A percentile compares a stretch with the other conserved stretches of the same genome.
Conservation (phyloP, 1,140 invertebrate species). For the Drosophila ogumai region DNA sequence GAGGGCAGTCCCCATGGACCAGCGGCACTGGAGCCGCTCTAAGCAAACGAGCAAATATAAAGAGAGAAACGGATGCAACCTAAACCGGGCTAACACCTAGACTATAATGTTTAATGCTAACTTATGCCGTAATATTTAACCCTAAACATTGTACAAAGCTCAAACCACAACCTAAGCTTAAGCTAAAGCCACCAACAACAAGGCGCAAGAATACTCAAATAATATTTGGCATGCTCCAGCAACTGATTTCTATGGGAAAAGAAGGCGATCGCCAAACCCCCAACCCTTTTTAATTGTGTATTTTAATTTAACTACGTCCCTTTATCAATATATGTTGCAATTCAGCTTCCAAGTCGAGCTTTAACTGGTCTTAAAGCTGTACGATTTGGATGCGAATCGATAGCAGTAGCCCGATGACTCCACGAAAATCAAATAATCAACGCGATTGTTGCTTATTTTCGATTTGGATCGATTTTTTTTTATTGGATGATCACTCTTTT, state of each 20-base stretch:
- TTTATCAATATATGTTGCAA: neutral
- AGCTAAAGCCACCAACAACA: constrained; percentile 57
- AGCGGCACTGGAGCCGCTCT: constrained; percentile 71
- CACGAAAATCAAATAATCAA: constrained; percentile 52
- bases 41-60: constrained; percentile 29
- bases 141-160: constrained; percentile 77
- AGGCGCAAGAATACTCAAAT: constrained; percentile 67
- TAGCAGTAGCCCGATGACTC: constrained; percentile 24
- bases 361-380: constrained; percentile 55
- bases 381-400: constrained; percentile 35
- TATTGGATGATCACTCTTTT: constrained; percentile 35
- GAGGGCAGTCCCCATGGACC: constrained; percentile 85
- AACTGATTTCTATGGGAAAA: constrained; percentile 9
- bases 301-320: neutral
- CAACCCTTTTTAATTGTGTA: neutral
- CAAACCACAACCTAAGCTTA: constrained; percentile 70
- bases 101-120: constrained; percentile 57
- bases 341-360: constrained; percentile 41
- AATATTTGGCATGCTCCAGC: constrained; percentile 28
- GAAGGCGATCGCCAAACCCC: neutral
- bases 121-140: constrained; percentile 63
- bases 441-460: constrained; percentile 46
- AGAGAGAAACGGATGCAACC: constrained; percentile 15
- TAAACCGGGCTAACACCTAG: constrained; percentile 65
- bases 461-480: constrained; percentile 21